Evolutionary conservation across 2,113 vertebrate genomes (phyloP), one percentile per base, ranked within the genome.

Genomic region (Dolichotis patagonum): DNA sequence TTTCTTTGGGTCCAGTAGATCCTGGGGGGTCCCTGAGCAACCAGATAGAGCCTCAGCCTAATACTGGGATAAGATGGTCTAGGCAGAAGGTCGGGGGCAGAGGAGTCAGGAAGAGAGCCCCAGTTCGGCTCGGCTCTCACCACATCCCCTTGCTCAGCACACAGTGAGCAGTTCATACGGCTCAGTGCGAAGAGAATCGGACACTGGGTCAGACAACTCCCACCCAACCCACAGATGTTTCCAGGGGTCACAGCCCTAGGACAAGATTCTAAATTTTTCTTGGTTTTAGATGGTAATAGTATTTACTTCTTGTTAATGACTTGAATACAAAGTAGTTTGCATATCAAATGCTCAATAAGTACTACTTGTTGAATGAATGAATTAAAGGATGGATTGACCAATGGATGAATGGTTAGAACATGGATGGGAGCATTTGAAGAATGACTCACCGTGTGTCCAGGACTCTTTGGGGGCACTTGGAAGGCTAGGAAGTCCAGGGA

Each of bases 401-500:
- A 28, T 14, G 46, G 22, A 62, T 28, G 67, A 67, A 63, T 60
- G 63, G 20, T 43, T 46, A 63, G 26, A 62, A 2, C 65, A 65
- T 41, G 38, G 38, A 11, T 80, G 58, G 26, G 46, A 54, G 63
- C 35, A 73, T 35, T 56, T 41, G 56, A 17, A 94, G 38, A 92
- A 84, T 54, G 88, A 98, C 99, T 99, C 98, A 99, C 99, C 5
- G 98, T 98, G 19, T 98, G 98, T 97, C 99, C 99, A 28, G 98
- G 96, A 41, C 98, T 98, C 28, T 46, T 99, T 99, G 8, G 99
- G 98, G 12, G 98, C 98, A 89, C 99, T 99, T 0, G 91, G 63
- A 90, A 99, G 99, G 67, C 99, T 99, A 52, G 98, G 99, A 65
- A 98, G 99, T 82, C 99, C 99, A 0, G 99, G 97, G 4, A 99